phyloP scores from a whole-genome alignment of 2,888 invertebrate genomes.

The Epirrhoe tristata region DNA sequence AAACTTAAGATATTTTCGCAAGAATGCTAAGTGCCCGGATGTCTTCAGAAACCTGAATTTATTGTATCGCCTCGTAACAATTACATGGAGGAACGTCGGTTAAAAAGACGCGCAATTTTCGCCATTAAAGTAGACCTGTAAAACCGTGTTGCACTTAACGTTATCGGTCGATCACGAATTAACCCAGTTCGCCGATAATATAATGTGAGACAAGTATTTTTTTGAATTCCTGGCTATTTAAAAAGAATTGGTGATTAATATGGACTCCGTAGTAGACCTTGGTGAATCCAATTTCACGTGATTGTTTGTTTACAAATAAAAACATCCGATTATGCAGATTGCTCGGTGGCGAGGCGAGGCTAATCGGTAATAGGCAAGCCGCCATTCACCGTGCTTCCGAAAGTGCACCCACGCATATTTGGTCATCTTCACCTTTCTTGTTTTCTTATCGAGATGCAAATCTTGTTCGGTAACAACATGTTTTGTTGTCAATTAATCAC shows the following conservation, averaged over 20 bases:
- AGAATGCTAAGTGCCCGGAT: slow-evolving; percentile 63
- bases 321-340: slow-evolving; percentile 38
- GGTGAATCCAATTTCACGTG: slow-evolving; percentile 6
- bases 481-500: neutral
- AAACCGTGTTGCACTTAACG: slow-evolving; percentile 44
- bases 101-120: slow-evolving; percentile 39
- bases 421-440: slow-evolving; percentile 23
- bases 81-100: slow-evolving; percentile 39
- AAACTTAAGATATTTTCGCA: slow-evolving; percentile 57
- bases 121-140: slow-evolving; percentile 34
- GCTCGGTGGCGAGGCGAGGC: slow-evolving; percentile 26
- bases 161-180: slow-evolving; percentile 59
- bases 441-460: slow-evolving; percentile 11
- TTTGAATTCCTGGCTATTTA: slow-evolving; percentile 37
- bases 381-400: slow-evolving; percentile 36
- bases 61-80: slow-evolving; percentile 50
- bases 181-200: slow-evolving; percentile 58
- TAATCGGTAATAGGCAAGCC: slow-evolving; percentile 32
- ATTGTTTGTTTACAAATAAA: slow-evolving; percentile 41
- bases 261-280: neutral
- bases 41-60: slow-evolving; percentile 52
- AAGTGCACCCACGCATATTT: slow-evolving; percentile 27
- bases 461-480: neutral
- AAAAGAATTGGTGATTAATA: slow-evolving; percentile 38
- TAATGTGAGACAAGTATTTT: slow-evolving; percentile 46